Base-by-base conservation (phyloP, 2,888 invertebrate genomes). In the Meteorus cinctellus region DNA sequence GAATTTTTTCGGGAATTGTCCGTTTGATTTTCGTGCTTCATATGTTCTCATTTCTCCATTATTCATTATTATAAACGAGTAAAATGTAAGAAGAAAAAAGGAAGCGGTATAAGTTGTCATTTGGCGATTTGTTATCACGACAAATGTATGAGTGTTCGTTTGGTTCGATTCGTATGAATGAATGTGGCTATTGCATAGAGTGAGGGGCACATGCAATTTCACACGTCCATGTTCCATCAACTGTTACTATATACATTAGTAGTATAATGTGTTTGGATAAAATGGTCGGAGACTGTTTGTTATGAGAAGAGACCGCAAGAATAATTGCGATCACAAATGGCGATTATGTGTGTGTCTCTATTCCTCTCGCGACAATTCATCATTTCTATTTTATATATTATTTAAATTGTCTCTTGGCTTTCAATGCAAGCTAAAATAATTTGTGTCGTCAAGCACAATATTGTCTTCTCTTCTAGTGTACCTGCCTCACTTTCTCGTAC, bases 381-480 rank as follows among this genome's bases (percentile, higher is more conserved):
- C 24, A 24, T 24, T 24, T 24, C 24, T 24, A 1, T 24, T 24
- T 45, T 45, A 45, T 14, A 14, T 45, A 45, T 45, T 45, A 45
- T 45, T 45, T 4, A 45, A 45, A 51, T 45, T 14, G 16, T 19
- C 5, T 51, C 16, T 16, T n/a, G 5, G n/a, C 51, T 51, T 45
- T 45, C 8, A 41, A 19, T 55, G 19, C 19, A 55, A 55, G 1
- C 6, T 4, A 8, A 55, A 55, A 55, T 55, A 55, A 55, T 19
- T 55, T 8, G 55, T 55, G 55, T 55, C 8, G 55, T 55, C 55
- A 55, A 55, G 55, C 55, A 19, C 55, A 55, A 5, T 55, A 55
- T 55, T 6, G 2, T 19, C 10, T 24, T 48, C n/a, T 48, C 16
- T n/a, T 4, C 3, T 48, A n/a, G 16, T 16, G 4, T 48, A 19